Evolutionary conservation across 1,140 invertebrate genomes (phyloP).

Genomic region (Drosophila eugracilis): DNA sequence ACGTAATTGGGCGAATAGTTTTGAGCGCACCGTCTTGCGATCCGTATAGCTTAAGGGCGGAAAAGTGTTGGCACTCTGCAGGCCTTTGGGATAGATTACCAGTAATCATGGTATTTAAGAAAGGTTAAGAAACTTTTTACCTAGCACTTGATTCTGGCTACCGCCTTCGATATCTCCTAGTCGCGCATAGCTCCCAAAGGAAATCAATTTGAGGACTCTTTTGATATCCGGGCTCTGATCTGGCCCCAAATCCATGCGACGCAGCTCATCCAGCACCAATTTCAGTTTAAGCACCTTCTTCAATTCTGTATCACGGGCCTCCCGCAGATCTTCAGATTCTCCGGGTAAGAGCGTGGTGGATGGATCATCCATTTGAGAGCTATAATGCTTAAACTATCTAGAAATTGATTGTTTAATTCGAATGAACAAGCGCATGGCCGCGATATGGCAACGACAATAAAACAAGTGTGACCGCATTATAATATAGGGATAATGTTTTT

Average conservation of each 20-base stretch:
- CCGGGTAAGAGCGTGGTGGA: slow-evolving; percentile 34
- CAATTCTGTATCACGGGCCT: slow-evolving; percentile 43
- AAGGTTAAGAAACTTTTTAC: slow-evolving; percentile 10
- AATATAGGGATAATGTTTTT: neutral
- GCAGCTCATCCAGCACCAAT: slow-evolving; percentile 45
- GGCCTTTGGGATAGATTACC: slow-evolving; percentile 13
- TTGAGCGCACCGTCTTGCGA: slow-evolving; percentile 44
- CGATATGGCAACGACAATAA: neutral
- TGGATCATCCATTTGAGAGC: slow-evolving; percentile 33
- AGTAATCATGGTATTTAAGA: neutral
- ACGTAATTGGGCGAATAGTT: slow-evolving; percentile 37
- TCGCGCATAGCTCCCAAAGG: slow-evolving; percentile 43
- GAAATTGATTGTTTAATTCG: slow-evolving; percentile 13
- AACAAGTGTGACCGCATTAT: neutral
- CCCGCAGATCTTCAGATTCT: slow-evolving; percentile 48
- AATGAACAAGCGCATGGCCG: slow-evolving; percentile 5
- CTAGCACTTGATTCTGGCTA: slow-evolving; percentile 39
- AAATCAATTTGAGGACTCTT: slow-evolving; percentile 45
- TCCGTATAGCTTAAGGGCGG: slow-evolving; percentile 56
- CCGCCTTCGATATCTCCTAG: slow-evolving; percentile 30
- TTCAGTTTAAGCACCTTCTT: slow-evolving; percentile 55
- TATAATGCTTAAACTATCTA: neutral
- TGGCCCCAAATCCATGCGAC: slow-evolving; percentile 25
- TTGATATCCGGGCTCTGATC: slow-evolving; percentile 38
- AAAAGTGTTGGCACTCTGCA: slow-evolving; percentile 27